A percentile compares a stretch with the other conserved stretches of the same genome.
phyloP scores from a whole-genome alignment of 2,113 vertebrate genomes.

The Forbesichthys papilliferus region DNA sequence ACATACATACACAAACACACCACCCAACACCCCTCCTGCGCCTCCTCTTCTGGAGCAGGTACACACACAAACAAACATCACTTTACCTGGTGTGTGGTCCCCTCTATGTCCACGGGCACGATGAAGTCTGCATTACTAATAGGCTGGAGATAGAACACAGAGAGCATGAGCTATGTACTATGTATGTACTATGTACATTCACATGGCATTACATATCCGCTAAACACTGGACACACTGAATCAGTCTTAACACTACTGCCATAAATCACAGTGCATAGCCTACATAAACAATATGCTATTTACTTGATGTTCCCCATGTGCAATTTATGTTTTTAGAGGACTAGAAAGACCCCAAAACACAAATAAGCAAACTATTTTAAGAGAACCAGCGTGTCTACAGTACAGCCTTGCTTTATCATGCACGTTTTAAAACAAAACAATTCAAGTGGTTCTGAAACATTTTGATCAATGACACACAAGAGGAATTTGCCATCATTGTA shows the following conservation, averaged over 20 bases:
- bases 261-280: slow-evolving; percentile 35
- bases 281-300: slow-evolving; percentile 15
- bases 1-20: slow-evolving; percentile 34
- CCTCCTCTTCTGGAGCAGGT: slow-evolving; percentile 1
- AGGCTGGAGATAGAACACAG: slow-evolving; percentile 75
- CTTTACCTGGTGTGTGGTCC: slow-evolving; percentile 90
- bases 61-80: slow-evolving; percentile 20
- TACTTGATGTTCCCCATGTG: slow-evolving; percentile 4
- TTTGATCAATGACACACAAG: not conserved
- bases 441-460: not conserved
- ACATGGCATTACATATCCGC: slow-evolving; percentile 60
- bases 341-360: not conserved
- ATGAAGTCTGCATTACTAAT: slow-evolving; percentile 95
- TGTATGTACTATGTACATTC: slow-evolving; percentile 42
- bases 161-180: slow-evolving; percentile 43
- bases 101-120: slow-evolving; percentile 92
- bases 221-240: slow-evolving; percentile 18
- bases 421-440: not conserved
- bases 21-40: not conserved
- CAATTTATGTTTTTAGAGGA: not conserved
- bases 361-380: not conserved
- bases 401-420: not conserved
- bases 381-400: not conserved
- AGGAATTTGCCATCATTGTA: too few relatives aligned
- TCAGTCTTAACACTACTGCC: slow-evolving; percentile 2